A percentile compares a stretch with the other conserved stretches of the same genome.
Evolutionary conservation across 2,113 vertebrate genomes (phyloP).

Genomic region (Sorex fumeus): DNA sequence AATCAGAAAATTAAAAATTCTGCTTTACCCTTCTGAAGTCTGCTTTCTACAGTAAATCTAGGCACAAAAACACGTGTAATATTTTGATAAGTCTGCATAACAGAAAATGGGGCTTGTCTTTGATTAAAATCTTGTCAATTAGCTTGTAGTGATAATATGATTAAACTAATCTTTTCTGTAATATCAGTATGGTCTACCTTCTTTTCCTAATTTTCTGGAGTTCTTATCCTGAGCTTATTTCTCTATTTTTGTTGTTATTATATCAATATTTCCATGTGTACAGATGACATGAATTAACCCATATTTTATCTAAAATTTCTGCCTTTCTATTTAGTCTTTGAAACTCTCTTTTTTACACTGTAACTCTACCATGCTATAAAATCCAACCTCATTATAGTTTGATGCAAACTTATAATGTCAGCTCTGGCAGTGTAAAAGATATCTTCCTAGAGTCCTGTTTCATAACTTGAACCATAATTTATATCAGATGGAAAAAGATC

Average conservation of each 20-base stretch:
- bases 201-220: not conserved
- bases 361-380: conserved; percentile 3
- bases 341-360: conserved; percentile 38
- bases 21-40: not conserved
- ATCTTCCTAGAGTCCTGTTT: conserved; percentile 68
- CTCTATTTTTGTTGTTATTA: not conserved
- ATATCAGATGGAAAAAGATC: conserved; percentile 73
- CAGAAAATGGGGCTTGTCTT: conserved; percentile 21
- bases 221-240: not conserved
- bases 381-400: not conserved
- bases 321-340: conserved; percentile 21
- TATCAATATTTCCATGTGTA: not conserved
- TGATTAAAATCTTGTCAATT: conserved; percentile 37
- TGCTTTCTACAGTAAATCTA: conserved; percentile 43
- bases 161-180: not conserved
- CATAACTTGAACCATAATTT: conserved; percentile 75
- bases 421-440: conserved; percentile 61
- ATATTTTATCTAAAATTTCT: not conserved
- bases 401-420: conserved; percentile 59
- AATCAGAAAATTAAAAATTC: not conserved
- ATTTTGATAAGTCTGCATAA: not conserved
- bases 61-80: not conserved
- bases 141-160: not conserved
- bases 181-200: not conserved
- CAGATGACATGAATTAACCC: not conserved